Percentiles rank a stretch among this genome's conserved stretches.
Evolutionary conservation across 2,797 vertebrate species (phyloP).

Genomic region (Cyclura pinguis): DNA sequence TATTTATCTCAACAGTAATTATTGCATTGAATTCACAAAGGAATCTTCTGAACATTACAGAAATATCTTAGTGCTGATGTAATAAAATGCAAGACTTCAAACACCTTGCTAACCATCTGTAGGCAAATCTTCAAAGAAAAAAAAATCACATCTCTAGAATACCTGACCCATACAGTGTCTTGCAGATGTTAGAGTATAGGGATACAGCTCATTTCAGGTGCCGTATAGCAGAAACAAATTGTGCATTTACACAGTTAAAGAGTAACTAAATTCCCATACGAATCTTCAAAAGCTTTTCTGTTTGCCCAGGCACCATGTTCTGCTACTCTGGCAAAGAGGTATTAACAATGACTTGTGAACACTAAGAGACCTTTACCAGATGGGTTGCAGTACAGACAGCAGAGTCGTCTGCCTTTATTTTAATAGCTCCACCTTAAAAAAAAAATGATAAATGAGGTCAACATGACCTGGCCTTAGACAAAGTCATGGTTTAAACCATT

Average conservation of each 20-base stretch:
- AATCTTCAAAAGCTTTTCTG: slow-evolving; percentile 77
- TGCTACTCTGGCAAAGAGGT: slow-evolving; percentile 79
- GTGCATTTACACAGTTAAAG: slow-evolving; percentile 74
- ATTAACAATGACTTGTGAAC: slow-evolving; percentile 77
- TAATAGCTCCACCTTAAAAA: slow-evolving; percentile 77
- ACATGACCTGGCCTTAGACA: slow-evolving; percentile 84
- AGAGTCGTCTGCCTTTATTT: slow-evolving; percentile 77
- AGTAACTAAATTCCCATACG: slow-evolving; percentile 77
- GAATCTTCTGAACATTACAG: slow-evolving; percentile 63
- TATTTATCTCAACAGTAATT: slow-evolving; percentile 65
- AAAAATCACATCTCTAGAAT: slow-evolving; percentile 77
- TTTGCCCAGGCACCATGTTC: slow-evolving; percentile 75
- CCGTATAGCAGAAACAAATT: slow-evolving; percentile 80
- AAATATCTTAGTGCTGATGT: slow-evolving; percentile 63
- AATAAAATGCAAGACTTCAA: slow-evolving; percentile 68
- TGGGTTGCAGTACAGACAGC: slow-evolving; percentile 68
- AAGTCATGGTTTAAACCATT: slow-evolving; percentile 82
- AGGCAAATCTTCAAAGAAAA: slow-evolving; percentile 77
- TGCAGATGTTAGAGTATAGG: slow-evolving; percentile 77
- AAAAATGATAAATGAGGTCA: slow-evolving; percentile 85
- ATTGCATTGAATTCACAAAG: slow-evolving; percentile 56
- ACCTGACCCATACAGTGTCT: slow-evolving; percentile 73
- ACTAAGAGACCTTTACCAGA: slow-evolving; percentile 75
- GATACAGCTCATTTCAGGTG: slow-evolving; percentile 80
- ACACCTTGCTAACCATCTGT: slow-evolving; percentile 73